These are phyloP conservation scores for Onychostruthus taczanowskii DNA, from an alignment of 2,113 vertebrate genomes.

Conservation along the genomic window DNA sequence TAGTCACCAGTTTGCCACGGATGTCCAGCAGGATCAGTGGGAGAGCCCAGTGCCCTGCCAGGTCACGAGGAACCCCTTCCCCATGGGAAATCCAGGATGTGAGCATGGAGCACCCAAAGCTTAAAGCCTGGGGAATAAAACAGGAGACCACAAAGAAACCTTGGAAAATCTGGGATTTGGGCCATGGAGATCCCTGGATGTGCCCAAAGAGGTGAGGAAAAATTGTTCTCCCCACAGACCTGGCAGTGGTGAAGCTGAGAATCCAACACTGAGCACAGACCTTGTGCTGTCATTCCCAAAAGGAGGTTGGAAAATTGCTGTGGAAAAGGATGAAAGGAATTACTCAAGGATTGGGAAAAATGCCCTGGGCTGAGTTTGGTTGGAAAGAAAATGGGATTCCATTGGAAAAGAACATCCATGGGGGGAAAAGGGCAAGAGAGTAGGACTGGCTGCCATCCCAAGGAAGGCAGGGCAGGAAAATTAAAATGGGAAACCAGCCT, in stretches of 20 bases:
- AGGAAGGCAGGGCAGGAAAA: background rate
- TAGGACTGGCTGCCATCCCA: no score
- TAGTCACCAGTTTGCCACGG: background rate
- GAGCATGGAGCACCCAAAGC: background rate
- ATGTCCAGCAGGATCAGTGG: background rate
- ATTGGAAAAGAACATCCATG: background rate
- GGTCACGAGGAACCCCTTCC: background rate
- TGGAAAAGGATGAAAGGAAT: background rate
- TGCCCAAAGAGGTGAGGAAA: background rate
- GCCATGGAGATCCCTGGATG: background rate
- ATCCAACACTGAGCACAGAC: background rate
- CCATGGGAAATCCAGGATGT: accelerated
- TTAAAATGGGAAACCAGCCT: background rate
- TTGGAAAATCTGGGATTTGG: background rate
- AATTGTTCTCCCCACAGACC: background rate
- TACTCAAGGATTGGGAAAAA: background rate
- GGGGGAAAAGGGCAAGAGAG: background rate
- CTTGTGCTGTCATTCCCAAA: background rate
- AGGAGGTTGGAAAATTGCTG: background rate
- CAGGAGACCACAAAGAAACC: background rate
- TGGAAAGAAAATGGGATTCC: background rate
- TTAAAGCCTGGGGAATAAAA: background rate
- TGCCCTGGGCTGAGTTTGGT: accelerated
- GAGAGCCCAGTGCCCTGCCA: background rate
- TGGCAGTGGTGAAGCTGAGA: background rate